A percentile compares a stretch with the other conserved stretches of the same genome.
Evolutionary conservation across 2,113 vertebrate genomes (phyloP).

Genomic region (Rhombomys opimus): DNA sequence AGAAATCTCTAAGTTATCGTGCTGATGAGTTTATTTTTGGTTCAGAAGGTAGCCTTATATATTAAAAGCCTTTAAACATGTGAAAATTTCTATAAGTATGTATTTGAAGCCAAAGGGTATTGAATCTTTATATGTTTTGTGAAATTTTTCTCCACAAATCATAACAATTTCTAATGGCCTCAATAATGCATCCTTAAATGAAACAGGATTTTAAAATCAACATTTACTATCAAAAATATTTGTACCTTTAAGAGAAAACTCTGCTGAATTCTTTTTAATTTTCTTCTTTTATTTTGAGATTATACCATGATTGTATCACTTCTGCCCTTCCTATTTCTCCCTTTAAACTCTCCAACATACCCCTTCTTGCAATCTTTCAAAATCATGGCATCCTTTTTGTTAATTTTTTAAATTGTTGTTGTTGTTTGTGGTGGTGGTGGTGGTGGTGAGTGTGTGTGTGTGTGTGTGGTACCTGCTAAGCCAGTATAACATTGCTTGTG

Average conservation of each 20-base stretch:
- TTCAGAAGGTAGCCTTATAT: not conserved
- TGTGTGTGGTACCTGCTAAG: not conserved
- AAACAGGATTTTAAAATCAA: not conserved
- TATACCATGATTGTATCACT: not conserved
- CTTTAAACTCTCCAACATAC: not conserved
- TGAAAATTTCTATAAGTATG: slow-evolving; percentile 37
- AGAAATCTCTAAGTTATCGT: not conserved
- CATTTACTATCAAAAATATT: slow-evolving; percentile 21
- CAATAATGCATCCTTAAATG: slow-evolving; percentile 1
- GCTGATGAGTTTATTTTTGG: slow-evolving; percentile 11
- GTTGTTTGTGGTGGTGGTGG: not conserved
- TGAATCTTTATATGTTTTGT: slow-evolving; percentile 17
- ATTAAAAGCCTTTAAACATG: slow-evolving; percentile 16
- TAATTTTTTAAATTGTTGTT: not conserved
- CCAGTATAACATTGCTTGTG: not conserved
- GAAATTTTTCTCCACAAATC: not conserved
- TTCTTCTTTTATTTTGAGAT: not conserved
- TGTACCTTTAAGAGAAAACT: not conserved
- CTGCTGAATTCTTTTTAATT: not conserved
- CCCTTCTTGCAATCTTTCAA: not conserved
- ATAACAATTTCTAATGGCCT: not conserved
- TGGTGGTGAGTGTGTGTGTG: not conserved
- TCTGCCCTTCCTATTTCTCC: not conserved
- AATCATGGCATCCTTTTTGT: not conserved
- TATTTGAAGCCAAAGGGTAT: not conserved